These are phyloP conservation scores for Poeciliopsis infans DNA, from an alignment of 2,797 vertebrate genomes.

Conservation along the genomic window DNA sequence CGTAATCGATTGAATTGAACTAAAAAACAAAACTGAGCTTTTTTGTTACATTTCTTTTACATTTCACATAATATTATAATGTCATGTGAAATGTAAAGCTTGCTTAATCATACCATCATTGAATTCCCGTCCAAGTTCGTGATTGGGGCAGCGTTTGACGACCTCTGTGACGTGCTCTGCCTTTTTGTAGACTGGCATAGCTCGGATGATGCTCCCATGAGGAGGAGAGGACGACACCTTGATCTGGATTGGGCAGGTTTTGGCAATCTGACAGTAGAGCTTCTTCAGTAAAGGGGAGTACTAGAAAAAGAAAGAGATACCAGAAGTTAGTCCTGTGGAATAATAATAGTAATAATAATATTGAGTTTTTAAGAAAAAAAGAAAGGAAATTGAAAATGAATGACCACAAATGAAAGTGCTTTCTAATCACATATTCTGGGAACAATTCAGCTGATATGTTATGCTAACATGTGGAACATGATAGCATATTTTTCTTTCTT, in stretches of 20 bases:
- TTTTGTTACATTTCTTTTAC: background rate
- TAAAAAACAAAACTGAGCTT: background rate
- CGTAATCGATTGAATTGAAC: background rate
- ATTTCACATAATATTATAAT: background rate
- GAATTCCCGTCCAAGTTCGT: conserved; percentile 94
- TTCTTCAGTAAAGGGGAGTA: conserved; percentile 98
- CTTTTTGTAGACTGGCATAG: conserved; percentile 98
- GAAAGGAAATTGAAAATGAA: background rate
- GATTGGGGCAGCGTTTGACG: conserved; percentile 98
- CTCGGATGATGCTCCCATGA: conserved; percentile 90
- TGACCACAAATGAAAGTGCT: background rate
- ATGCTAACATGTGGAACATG: background rate
- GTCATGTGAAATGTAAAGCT: background rate
- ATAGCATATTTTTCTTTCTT: background rate
- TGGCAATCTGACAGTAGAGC: conserved; percentile 98
- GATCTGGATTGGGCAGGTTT: conserved; percentile 98
- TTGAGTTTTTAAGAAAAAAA: background rate
- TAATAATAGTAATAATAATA: background rate
- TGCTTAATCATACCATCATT: conserved; percentile 85
- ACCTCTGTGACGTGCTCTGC: conserved; percentile 97
- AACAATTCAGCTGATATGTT: background rate
- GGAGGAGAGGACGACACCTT: conserved; percentile 90
- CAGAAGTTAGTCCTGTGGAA: conserved; percentile 12
- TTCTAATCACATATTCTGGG: background rate
- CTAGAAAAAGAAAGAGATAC: conserved; percentile 72